Evolutionary conservation across 2,797 vertebrate genomes (phyloP), one percentile per base, ranked within the genome.

Genomic region (Rhinichthys osculus): DNA sequence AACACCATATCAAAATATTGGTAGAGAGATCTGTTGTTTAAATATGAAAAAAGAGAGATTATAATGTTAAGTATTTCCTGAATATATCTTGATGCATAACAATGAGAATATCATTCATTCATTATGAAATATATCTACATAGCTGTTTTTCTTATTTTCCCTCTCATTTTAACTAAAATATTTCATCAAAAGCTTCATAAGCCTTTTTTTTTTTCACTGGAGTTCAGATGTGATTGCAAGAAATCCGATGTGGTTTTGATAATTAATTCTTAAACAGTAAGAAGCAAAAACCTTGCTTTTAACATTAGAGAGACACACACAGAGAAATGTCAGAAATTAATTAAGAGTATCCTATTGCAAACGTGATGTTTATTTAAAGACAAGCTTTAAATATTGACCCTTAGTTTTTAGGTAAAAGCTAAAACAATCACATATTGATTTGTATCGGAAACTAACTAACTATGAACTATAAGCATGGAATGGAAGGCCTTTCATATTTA

Each of bases 61-160:
- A 95, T 96, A 95, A 96, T 94, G 93, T 95, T 95, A 96, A 96
- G 95, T 95, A 96, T 96, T 97, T 97, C 95, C 96, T 96, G 95
- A 96, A 95, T 95, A 96, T 95, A 95, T 96, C 95, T 95, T 96
- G 95, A 96, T 96, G 95, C 95, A 96, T 96, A 94, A 95, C 94
- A 95, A 93, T 94, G 93, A 95, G 95, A 95, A 94, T 96, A 95
- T 95, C 95, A 96, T 94, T 95, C 94, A 95, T 94, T 96, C 94
- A 95, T 96, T 96, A 85, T 73, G 78, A 83, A 42, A 74, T 27
- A 27, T 27, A 27, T 83, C 78, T 67, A 66, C 11, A 71, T 74
- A 88, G 84, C 77, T 76, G 76, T 83, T 85, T 83, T 42, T 83
- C 47, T 71, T 69, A 71, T 72, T 30, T 57, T 80, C 3, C 13